These are phyloP conservation scores for Homalodisca vitripennis DNA, from an alignment of 1,140 invertebrate species.

Conservation along the genomic window DNA sequence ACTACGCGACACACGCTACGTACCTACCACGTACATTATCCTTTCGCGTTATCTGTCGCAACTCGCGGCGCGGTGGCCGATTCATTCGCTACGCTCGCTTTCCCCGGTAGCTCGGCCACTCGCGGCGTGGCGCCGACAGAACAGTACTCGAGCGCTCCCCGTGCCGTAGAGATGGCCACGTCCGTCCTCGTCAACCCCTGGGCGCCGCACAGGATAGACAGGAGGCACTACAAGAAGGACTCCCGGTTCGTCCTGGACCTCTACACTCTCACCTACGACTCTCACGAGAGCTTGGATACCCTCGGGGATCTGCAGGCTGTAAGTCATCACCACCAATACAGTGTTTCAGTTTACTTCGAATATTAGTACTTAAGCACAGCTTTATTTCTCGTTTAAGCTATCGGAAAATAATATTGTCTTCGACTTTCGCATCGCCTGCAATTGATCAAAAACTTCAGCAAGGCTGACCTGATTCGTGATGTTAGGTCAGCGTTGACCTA, in stretches of 20 bases:
- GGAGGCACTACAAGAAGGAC: constrained; percentile 81
- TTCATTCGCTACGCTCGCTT: constrained; percentile 21
- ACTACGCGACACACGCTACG: too few species aligned
- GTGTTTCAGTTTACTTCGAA: background rate
- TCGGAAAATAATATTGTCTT: too few species aligned
- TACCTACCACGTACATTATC: too few species aligned
- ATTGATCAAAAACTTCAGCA: too few species aligned
- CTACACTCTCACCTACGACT: constrained; percentile 81
- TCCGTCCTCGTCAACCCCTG: constrained; percentile 40
- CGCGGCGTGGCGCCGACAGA: background rate
- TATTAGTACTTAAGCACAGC: background rate
- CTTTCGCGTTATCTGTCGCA: background rate
- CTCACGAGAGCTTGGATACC: constrained; percentile 67
- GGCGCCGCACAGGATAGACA: constrained; percentile 28
- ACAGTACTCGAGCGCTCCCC: background rate
- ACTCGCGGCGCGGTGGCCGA: constrained; percentile 10
- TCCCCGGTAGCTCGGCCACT: background rate
- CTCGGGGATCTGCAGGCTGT: constrained; percentile 42
- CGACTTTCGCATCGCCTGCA: too few species aligned
- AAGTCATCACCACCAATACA: background rate
- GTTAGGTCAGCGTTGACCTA: too few species aligned
- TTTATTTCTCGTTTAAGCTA: too few species aligned
- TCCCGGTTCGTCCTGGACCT: constrained; percentile 77
- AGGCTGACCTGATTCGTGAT: too few species aligned
- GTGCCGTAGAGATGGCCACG: constrained; percentile 35